phyloP scores from a whole-genome alignment of 2,797 vertebrate species.

The Acridotheres tristis region DNA sequence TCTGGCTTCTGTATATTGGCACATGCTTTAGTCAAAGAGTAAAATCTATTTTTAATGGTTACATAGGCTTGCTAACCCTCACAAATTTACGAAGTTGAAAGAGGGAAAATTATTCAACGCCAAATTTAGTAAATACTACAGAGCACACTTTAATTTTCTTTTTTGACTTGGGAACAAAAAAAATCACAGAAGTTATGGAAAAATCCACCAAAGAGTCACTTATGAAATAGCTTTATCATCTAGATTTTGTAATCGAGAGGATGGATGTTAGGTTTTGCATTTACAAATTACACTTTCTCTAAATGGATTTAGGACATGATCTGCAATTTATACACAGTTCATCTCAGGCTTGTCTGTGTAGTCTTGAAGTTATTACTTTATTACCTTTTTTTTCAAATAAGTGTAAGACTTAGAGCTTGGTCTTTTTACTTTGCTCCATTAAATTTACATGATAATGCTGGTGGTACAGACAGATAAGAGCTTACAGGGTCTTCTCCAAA shows the following conservation, averaged over 20 bases:
- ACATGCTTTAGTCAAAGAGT: neutral
- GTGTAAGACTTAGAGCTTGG: neutral
- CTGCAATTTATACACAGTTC: neutral
- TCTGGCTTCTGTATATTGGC: neutral
- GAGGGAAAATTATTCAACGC: neutral
- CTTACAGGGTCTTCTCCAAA: neutral
- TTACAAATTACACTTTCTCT: neutral
- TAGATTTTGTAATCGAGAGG: neutral
- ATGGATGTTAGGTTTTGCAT: constrained; percentile 2
- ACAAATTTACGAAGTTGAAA: neutral
- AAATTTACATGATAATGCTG: neutral
- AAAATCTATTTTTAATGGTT: neutral
- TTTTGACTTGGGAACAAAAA: neutral
- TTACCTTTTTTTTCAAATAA: neutral
- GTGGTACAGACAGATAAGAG: neutral
- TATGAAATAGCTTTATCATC: neutral
- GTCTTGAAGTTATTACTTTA: neutral
- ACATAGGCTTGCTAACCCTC: neutral
- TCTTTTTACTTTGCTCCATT: neutral
- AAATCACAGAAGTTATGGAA: neutral
- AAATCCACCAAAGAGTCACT: neutral
- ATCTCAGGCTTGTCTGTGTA: neutral
- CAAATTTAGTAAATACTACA: neutral
- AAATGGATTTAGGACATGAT: neutral
- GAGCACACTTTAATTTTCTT: neutral